phyloP scores from a whole-genome alignment of 2,797 vertebrate species.

The Pelobates cultripes region DNA sequence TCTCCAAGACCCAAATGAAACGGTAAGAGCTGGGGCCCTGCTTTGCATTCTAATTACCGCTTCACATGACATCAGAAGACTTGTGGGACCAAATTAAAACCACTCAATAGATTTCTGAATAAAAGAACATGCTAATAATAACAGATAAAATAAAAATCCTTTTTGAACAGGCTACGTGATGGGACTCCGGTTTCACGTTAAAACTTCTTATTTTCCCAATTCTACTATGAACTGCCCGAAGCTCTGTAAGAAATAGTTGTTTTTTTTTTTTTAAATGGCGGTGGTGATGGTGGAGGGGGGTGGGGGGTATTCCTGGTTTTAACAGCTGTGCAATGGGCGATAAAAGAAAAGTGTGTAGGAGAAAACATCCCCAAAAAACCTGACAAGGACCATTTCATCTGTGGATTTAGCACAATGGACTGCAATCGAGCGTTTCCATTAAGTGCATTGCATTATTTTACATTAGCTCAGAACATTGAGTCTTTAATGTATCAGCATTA shows the following conservation, averaged over 20 bases:
- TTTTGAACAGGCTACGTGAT: background rate
- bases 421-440: conserved; percentile 19
- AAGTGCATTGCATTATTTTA: conserved; percentile 27
- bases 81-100: background rate
- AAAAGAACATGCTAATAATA: background rate
- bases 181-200: background rate
- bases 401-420: conserved; percentile 26
- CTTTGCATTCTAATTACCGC: background rate
- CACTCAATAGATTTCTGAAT: background rate
- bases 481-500: conserved; percentile 45
- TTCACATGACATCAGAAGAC: background rate
- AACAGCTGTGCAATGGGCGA: conserved; percentile 19
- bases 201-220: background rate
- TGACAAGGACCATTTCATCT: conserved; percentile 32
- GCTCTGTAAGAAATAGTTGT: background rate
- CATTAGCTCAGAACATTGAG: conserved; percentile 41
- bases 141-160: background rate
- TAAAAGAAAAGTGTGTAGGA: conserved; percentile 9
- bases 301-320: background rate
- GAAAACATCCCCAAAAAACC: conserved; percentile 6
- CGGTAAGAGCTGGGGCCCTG: background rate
- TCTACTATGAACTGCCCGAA: background rate
- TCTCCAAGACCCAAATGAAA: background rate
- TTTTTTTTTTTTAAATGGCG: too few relatives aligned
- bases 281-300: background rate